phyloP scores from a whole-genome alignment of 2,888 invertebrate genomes.

The Mythimna albipuncta region DNA sequence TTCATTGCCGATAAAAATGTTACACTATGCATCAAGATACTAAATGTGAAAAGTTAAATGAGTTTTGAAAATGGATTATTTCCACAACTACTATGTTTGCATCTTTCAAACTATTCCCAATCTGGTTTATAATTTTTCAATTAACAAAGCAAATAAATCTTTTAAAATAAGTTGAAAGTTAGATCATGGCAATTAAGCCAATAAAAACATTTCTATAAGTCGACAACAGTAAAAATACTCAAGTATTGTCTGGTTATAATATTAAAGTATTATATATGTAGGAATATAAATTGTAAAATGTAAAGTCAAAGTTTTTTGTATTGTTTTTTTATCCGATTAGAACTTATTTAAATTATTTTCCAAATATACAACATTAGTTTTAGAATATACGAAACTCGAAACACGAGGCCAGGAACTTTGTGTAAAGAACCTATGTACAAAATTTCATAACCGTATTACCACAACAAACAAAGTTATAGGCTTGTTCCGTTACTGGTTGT shows the following conservation, averaged over 20 bases:
- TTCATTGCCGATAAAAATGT: constrained; percentile 5
- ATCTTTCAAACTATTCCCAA: constrained; percentile 21
- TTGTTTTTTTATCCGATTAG: too few relatives aligned
- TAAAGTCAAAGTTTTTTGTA: too few relatives aligned
- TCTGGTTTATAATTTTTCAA: not conserved
- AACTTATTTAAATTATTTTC: too few relatives aligned
- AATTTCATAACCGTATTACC: too few relatives aligned
- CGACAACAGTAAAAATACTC: not conserved
- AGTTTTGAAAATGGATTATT: constrained; percentile 28
- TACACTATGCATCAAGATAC: not conserved
- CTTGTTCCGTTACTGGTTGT: too few relatives aligned
- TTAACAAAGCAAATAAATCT: not conserved
- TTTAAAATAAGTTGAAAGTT: not conserved
- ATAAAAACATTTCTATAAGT: not conserved
- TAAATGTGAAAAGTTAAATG: constrained; percentile 42
- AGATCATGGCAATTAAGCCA: not conserved
- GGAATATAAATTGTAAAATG: too few relatives aligned
- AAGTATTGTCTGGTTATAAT: not conserved
- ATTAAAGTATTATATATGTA: too few relatives aligned
- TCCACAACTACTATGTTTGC: constrained; percentile 22
- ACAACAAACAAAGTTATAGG: too few relatives aligned
- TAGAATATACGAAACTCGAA: too few relatives aligned
- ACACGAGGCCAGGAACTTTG: too few relatives aligned
- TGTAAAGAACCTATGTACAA: too few relatives aligned
- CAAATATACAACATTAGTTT: too few relatives aligned